These are phyloP conservation scores for Chydorus sphaericus DNA, from an alignment of 2,888 invertebrate species.

Conservation along the genomic window DNA sequence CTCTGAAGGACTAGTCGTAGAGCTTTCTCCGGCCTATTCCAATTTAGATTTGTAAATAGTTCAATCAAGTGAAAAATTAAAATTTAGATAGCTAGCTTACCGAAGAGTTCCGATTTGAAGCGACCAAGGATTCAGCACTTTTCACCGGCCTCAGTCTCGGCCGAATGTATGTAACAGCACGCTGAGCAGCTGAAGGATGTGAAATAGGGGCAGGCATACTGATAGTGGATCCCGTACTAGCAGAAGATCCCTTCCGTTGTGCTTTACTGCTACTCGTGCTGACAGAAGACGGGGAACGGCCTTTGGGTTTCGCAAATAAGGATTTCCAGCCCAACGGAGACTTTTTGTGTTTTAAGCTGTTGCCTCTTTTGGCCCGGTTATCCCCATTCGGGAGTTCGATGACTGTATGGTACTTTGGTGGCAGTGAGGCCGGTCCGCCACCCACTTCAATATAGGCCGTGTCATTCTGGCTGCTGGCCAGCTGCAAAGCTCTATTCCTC, in stretches of 20 bases:
- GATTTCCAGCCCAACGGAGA: slow-evolving; percentile 55
- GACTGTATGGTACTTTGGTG: slow-evolving; percentile 77
- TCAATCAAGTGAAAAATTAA: neutral
- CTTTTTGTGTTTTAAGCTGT: slow-evolving; percentile 26
- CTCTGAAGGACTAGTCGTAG: too few relatives aligned
- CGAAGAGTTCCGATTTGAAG: slow-evolving; percentile 25
- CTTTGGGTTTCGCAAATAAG: slow-evolving; percentile 41
- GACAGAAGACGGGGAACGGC: neutral
- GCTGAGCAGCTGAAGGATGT: neutral
- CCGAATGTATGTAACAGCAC: slow-evolving; percentile 20
- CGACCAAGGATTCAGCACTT: slow-evolving; percentile 50
- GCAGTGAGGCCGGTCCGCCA: slow-evolving; percentile 59
- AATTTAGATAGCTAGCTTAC: neutral
- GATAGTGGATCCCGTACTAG: slow-evolving; percentile 11
- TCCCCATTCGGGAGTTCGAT: slow-evolving; percentile 54
- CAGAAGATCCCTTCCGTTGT: slow-evolving; percentile 13
- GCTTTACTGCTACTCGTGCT: slow-evolving; percentile 1
- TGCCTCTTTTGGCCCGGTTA: slow-evolving; percentile 22
- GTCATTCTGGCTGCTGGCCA: slow-evolving; percentile 27
- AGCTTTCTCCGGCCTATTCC: too few relatives aligned
- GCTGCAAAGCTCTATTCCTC: slow-evolving; percentile 45
- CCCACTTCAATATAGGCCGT: slow-evolving; percentile 60
- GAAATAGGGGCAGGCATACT: neutral
- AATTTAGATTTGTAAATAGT: too few relatives aligned
- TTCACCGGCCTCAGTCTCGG: slow-evolving; percentile 47